Percentiles rank a stretch among this genome's conserved stretches.
Conservation (phyloP, 2,888 invertebrate genomes). For the Eutolmus rufibarbis region DNA sequence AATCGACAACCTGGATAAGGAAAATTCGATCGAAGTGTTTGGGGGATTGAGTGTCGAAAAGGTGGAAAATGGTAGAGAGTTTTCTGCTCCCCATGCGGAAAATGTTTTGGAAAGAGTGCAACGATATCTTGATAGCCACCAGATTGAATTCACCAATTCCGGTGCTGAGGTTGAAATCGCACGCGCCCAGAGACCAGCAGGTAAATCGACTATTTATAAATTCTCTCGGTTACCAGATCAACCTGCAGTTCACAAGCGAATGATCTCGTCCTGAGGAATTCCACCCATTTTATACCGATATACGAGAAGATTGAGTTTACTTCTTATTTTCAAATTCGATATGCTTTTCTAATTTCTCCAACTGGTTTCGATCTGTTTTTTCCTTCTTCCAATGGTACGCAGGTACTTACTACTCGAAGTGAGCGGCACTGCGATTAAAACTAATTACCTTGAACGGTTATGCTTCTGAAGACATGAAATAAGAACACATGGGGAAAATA, state of each 20-base stretch:
- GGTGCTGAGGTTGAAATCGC: slow-evolving; percentile 51
- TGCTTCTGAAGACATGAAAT: neutral
- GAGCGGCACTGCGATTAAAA: neutral
- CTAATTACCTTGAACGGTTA: neutral
- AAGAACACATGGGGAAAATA: neutral
- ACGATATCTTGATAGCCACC: slow-evolving; percentile 64
- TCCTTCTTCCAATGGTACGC: neutral
- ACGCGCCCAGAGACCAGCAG: neutral
- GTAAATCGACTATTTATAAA: neutral
- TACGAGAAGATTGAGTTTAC: neutral
- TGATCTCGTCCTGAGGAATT: slow-evolving; percentile 31
- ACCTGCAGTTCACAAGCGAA: neutral
- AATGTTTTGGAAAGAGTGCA: slow-evolving; percentile 64
- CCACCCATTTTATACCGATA: neutral
- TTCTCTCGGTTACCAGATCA: neutral
- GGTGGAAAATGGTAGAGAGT: slow-evolving; percentile 55
- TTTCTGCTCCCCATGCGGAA: slow-evolving; percentile 57
- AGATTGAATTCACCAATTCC: slow-evolving; percentile 63
- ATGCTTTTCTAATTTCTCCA: slow-evolving; percentile 16
- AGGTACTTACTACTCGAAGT: neutral
- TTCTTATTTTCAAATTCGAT: slow-evolving; percentile 13
- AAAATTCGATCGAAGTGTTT: slow-evolving; percentile 60
- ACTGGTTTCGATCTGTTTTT: neutral
- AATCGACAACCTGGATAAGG: slow-evolving; percentile 63
- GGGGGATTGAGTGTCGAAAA: slow-evolving; percentile 63